Conservation (phyloP, 2,888 invertebrate species). For the Oscheius onirici region DNA sequence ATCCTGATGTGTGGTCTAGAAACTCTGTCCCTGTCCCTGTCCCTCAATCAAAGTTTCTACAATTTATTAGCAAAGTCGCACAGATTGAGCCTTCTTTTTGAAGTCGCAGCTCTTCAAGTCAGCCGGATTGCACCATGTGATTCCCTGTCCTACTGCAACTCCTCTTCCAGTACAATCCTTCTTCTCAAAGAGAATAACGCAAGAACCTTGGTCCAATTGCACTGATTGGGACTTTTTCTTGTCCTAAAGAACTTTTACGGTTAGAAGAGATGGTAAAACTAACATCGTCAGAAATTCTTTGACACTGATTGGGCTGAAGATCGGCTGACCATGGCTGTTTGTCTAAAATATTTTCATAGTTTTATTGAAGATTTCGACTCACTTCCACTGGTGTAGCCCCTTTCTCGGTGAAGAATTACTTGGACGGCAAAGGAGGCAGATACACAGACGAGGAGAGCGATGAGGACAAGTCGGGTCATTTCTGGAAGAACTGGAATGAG, state of each 20-base stretch:
- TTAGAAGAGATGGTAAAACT: too few relatives aligned
- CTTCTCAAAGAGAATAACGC: conserved; percentile 11
- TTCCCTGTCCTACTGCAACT: background rate
- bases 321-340: background rate
- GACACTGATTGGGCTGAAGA: background rate
- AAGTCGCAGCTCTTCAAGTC: conserved; percentile 10
- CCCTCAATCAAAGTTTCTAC: background rate
- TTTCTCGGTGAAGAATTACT: background rate
- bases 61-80: background rate
- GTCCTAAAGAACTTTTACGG: too few relatives aligned
- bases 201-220: background rate
- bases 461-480: background rate
- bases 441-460: background rate
- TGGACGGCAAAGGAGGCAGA: background rate
- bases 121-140: background rate
- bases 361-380: background rate
- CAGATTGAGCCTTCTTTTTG: conserved; percentile 15
- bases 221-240: conserved; percentile 13
- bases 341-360: background rate
- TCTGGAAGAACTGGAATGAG: background rate
- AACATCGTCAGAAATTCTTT: conserved; percentile 2
- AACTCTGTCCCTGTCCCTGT: too few relatives aligned
- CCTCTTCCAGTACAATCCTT: conserved; percentile 13
- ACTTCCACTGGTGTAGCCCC: conserved; percentile 13
- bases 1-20: too few relatives aligned